phyloP scores from a whole-genome alignment of 1,140 invertebrate species.

The Achroia grisella region DNA sequence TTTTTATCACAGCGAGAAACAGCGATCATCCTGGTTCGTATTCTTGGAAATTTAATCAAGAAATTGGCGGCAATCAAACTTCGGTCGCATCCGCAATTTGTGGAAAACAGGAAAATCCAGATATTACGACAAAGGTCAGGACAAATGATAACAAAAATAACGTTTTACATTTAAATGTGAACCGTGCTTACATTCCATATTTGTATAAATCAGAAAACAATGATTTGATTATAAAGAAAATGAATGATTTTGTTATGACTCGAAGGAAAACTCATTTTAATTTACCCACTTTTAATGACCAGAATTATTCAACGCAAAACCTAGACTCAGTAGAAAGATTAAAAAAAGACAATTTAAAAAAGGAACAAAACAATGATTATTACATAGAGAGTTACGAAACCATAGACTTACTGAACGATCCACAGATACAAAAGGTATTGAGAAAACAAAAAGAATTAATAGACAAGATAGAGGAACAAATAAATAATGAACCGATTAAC shows the following conservation, averaged over 20 bases:
- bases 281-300: conserved; percentile 12
- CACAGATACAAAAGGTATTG: conserved; percentile 7
- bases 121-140: neutral
- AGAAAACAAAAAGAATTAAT: conserved; percentile 15
- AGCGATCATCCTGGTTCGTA: too few species aligned
- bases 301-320: neutral
- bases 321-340: neutral
- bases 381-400: neutral
- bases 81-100: too few species aligned
- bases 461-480: conserved; percentile 7
- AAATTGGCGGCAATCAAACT: too few species aligned
- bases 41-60: too few species aligned
- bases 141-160: neutral
- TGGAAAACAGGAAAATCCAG: neutral
- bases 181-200: neutral
- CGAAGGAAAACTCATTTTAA: conserved; percentile 15
- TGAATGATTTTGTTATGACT: conserved; percentile 21
- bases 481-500: conserved; percentile 10
- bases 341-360: neutral
- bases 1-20: too few species aligned
- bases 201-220: neutral
- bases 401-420: neutral
- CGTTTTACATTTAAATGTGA: neutral
- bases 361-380: neutral
- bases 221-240: conserved; percentile 11